Evolutionary conservation across 1,140 invertebrate species (phyloP).

Genomic region (Drosophila ironensis): DNA sequence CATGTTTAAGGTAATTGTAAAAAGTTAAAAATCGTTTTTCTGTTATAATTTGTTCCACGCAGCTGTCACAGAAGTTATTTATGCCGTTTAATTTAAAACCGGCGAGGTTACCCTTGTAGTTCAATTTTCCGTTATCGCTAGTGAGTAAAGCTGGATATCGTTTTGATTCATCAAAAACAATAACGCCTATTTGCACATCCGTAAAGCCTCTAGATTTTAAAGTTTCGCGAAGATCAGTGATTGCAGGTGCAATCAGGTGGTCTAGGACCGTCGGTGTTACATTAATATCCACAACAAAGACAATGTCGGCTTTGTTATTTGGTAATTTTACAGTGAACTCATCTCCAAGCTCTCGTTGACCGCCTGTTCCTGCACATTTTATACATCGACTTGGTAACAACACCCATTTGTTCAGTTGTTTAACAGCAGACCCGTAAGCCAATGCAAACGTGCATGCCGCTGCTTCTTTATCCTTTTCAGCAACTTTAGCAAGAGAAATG

Average conservation of each 20-base stretch:
- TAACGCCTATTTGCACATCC: slow-evolving; percentile 84
- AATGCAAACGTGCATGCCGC: slow-evolving; percentile 84
- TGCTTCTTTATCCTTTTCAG: slow-evolving; percentile 83
- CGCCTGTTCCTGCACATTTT: slow-evolving; percentile 84
- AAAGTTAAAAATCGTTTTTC: slow-evolving; percentile 63
- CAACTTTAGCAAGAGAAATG: slow-evolving; percentile 82
- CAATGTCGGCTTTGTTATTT: slow-evolving; percentile 87
- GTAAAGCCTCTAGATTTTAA: slow-evolving; percentile 83
- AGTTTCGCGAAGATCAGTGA: slow-evolving; percentile 79
- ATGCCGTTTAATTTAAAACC: slow-evolving; percentile 83
- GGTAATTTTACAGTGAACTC: slow-evolving; percentile 86
- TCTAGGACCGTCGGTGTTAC: slow-evolving; percentile 76
- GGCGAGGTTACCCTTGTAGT: slow-evolving; percentile 84
- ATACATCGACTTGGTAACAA: slow-evolving; percentile 85
- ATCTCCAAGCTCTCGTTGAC: slow-evolving; percentile 84
- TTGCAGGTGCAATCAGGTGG: slow-evolving; percentile 78
- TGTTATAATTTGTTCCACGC: slow-evolving; percentile 62
- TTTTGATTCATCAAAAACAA: slow-evolving; percentile 84
- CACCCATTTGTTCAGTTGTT: slow-evolving; percentile 83
- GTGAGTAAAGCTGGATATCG: slow-evolving; percentile 84
- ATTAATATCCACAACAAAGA: slow-evolving; percentile 87
- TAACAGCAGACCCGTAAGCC: slow-evolving; percentile 85
- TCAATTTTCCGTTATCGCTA: slow-evolving; percentile 83
- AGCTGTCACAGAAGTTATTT: slow-evolving; percentile 60
- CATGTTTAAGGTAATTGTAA: slow-evolving; percentile 53